Base-by-base conservation (phyloP, 2,797 vertebrate genomes). In the Tiaroga cobitis region DNA sequence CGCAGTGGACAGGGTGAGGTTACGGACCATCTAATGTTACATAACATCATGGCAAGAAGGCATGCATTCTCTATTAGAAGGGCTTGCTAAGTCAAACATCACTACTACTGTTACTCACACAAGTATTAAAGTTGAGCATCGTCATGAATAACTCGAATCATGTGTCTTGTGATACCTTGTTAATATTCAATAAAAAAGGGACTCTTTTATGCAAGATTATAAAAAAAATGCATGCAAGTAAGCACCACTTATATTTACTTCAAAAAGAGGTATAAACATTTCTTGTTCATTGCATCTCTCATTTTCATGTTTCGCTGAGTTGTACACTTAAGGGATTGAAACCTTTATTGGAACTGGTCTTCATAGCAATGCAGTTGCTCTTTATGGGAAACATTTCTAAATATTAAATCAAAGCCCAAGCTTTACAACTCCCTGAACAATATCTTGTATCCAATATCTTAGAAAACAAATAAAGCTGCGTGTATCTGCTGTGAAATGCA, bases 351-450 rank as follows among this genome's bases (percentile, higher is more conserved):
- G 32, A 86, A 61, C 61, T 83, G 43, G 37, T 46, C 79, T 69
- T 70, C 65, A 83, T 61, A 69, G 79, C 65, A 78, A 54, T 81
- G 51, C 18, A 41, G 9, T 43, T 75, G 77, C 56, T 73, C 43
- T 86, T 88, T 81, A 88, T 88, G 39, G 82, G 34, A 75, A 87
- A 61, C 77, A 70, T 68, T 79, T 84, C 51, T 70, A 82, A 87
- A 85, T 83, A 87, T 87, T 78, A 78, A 87, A 87, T 88, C 77
- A 85, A 85, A 77, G 61, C 56, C 56, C 37, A 26, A 54, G 83
- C 46, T 75, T 13, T 82, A 46, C 77, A 72, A 61, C 75, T 83
- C 69, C 46, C n/a, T 69, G 34, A 73, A 59, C 41, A 78, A 80
- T 89, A 81, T 83, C 86, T 85, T 73, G 65, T 18, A 46, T 54